Percentiles rank a stretch among this genome's conserved stretches.
phyloP scores from a whole-genome alignment of 2,113 vertebrate genomes.

The Urocitellus parryii region DNA sequence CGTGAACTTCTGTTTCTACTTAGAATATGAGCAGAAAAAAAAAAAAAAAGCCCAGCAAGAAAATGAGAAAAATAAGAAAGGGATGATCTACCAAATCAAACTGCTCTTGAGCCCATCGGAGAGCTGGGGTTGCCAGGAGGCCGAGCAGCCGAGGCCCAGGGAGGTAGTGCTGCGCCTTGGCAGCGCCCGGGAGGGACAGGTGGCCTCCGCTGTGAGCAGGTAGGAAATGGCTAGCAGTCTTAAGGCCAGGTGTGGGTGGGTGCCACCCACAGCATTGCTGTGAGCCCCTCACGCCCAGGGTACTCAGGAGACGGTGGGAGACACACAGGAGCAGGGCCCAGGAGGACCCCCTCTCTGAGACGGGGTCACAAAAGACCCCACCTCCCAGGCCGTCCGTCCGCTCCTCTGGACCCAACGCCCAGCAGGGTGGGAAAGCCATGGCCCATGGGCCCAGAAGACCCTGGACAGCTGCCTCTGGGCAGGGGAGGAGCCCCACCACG shows the following conservation, averaged over 20 bases:
- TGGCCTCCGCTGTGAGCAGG: not conserved
- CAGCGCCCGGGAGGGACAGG: not conserved
- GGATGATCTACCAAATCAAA: constrained; percentile 14
- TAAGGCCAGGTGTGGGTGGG: not conserved
- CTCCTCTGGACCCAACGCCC: not conserved
- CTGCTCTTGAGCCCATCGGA: not conserved
- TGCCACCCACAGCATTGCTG: rapidly evolving
- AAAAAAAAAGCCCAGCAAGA: not conserved
- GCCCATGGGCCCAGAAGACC: not conserved
- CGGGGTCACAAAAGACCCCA: too few species aligned
- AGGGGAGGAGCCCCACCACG: too few species aligned
- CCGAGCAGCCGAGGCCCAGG: not conserved
- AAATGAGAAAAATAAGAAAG: not conserved
- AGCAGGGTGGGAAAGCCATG: not conserved
- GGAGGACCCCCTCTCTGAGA: not conserved
- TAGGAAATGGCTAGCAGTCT: not conserved
- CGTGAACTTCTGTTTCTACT: constrained; percentile 64
- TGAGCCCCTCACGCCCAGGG: not conserved
- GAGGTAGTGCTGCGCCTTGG: not conserved
- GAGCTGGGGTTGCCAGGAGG: not conserved
- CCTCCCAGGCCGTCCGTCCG: not conserved
- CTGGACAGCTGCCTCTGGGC: not conserved
- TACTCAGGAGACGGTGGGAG: not conserved
- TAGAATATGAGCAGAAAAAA: not conserved
- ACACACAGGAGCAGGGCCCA: not conserved